phyloP scores from a whole-genome alignment of 2,888 invertebrate genomes.

The Mimumesa dahlbomi region DNA sequence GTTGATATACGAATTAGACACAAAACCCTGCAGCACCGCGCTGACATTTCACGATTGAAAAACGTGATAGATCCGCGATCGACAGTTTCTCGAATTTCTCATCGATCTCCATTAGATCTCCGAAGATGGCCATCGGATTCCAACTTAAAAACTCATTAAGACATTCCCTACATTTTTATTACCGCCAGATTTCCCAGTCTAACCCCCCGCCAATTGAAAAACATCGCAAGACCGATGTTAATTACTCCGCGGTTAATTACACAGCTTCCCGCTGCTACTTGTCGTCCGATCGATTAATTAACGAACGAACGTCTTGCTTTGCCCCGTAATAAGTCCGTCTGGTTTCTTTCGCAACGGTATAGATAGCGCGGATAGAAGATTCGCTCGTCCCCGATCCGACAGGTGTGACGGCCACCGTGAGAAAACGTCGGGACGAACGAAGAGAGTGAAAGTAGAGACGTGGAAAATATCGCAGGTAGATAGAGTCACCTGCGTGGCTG shows the following conservation, averaged over 20 bases:
- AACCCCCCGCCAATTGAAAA: conserved; percentile 7
- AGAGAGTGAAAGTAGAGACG: conserved; percentile 25
- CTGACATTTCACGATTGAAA: conserved; percentile 5
- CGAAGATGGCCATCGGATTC: not conserved
- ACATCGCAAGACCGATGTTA: conserved; percentile 25
- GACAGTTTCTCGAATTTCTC: not conserved
- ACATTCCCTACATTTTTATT: not conserved
- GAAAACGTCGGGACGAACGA: conserved; percentile 29
- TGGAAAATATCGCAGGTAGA: conserved; percentile 22
- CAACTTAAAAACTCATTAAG: conserved; percentile 7
- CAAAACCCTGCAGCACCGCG: not conserved
- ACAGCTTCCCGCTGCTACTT: conserved; percentile 10
- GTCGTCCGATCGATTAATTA: conserved; percentile 40
- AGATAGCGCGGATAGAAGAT: not conserved
- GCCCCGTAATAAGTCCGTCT: conserved; percentile 24
- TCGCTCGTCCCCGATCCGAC: conserved; percentile 27
- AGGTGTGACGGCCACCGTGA: conserved; percentile 42
- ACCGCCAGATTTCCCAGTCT: not conserved
- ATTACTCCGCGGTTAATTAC: conserved; percentile 40
- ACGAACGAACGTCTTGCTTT: conserved; percentile 25
- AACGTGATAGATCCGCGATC: not conserved
- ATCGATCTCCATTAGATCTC: no score
- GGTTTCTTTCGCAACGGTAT: conserved; percentile 14
- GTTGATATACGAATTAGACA: no score
- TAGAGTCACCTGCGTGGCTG: conserved; percentile 5